Conservation (phyloP, 2,797 vertebrate genomes). For the Trachurus trachurus region DNA sequence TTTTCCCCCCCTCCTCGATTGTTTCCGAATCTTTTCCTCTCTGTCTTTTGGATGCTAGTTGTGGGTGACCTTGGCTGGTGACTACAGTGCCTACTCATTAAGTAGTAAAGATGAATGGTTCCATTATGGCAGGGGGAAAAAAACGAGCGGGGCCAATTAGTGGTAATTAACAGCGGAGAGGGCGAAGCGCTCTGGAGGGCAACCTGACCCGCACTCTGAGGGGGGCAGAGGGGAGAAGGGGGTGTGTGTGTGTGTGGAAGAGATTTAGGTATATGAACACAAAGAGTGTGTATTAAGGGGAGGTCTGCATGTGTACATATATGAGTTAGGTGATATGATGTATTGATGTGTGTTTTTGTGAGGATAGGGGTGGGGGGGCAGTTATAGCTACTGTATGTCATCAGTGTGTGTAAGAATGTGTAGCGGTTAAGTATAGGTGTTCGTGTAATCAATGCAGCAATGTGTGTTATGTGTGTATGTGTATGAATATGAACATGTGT, state of each 20-base stretch:
- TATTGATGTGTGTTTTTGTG: not conserved
- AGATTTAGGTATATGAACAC: slow-evolving; percentile 28
- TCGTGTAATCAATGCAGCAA: not conserved
- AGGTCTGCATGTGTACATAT: not conserved
- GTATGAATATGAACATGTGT: not conserved
- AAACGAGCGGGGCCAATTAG: slow-evolving; percentile 83
- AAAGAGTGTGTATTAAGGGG: slow-evolving; percentile 9
- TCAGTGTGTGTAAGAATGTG: not conserved
- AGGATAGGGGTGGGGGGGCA: not conserved
- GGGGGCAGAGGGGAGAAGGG: slow-evolving; percentile 61
- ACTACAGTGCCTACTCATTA: slow-evolving; percentile 85
- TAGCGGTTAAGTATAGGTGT: not conserved
- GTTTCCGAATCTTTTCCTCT: slow-evolving; percentile 62
- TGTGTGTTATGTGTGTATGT: too few species aligned
- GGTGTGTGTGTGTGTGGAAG: slow-evolving; percentile 7
- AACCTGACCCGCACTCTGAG: slow-evolving; percentile 69
- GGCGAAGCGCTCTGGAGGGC: slow-evolving; percentile 79
- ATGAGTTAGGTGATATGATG: slow-evolving; percentile 5
- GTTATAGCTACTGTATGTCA: not conserved
- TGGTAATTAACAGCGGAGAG: slow-evolving; percentile 85
- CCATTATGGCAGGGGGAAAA: slow-evolving; percentile 80
- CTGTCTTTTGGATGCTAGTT: slow-evolving; percentile 70
- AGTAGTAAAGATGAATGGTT: slow-evolving; percentile 88
- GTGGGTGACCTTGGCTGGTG: slow-evolving; percentile 82
- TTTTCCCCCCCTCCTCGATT: slow-evolving; percentile 25